These are phyloP conservation scores for Siphamia tubifer DNA, from an alignment of 2,113 vertebrate genomes.

Conservation along the genomic window DNA sequence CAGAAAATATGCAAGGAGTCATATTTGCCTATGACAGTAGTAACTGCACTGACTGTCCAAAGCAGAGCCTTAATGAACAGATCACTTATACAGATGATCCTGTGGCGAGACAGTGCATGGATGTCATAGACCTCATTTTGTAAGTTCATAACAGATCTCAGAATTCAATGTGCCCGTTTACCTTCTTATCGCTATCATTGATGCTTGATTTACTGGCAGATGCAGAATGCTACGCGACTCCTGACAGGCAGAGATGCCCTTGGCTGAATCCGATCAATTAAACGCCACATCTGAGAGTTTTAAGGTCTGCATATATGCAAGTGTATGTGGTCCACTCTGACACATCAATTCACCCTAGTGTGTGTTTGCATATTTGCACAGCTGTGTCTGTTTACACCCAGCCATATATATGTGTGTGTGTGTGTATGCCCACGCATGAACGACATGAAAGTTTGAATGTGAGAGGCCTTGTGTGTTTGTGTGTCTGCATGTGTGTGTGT, in stretches of 20 bases:
- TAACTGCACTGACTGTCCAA: neutral
- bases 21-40: neutral
- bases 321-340: neutral
- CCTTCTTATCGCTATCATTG: constrained; percentile 4
- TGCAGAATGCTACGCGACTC: constrained; percentile 25
- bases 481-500: neutral
- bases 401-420: constrained; percentile 31
- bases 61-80: neutral
- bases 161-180: too few species aligned
- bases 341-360: neutral
- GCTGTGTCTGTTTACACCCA: constrained; percentile 41
- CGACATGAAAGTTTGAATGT: constrained; percentile 19
- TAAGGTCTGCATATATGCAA: neutral
- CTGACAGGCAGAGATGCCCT: constrained; percentile 30
- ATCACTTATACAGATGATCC: neutral
- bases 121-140: neutral
- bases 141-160: too few species aligned
- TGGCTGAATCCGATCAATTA: constrained; percentile 50
- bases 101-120: neutral
- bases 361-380: constrained; percentile 52
- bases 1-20: neutral
- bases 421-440: constrained; percentile 33
- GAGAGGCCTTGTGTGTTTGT: neutral
- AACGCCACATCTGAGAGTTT: constrained; percentile 25
- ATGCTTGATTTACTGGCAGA: neutral